Evolutionary conservation across 1,140 invertebrate species (phyloP).

Genomic region (Caenorhabditis brenneri): DNA sequence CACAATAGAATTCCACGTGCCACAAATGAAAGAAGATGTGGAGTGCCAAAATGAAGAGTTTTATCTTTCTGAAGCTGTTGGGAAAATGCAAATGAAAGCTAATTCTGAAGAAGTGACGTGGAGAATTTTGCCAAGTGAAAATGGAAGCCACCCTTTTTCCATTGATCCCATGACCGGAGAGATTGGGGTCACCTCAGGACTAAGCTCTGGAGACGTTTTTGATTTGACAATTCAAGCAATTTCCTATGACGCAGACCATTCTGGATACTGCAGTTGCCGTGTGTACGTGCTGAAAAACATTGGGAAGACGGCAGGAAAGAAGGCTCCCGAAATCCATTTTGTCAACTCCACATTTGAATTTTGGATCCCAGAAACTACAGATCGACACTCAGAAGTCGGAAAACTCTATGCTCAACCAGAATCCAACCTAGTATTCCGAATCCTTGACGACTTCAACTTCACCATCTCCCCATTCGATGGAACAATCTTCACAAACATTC

Average conservation of each 20-base stretch:
- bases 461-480: conserved; percentile 25
- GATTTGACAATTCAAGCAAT: background rate
- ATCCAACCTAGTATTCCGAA: background rate
- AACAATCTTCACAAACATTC: background rate
- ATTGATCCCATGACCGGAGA: background rate
- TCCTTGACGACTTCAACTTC: conserved; percentile 13
- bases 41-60: background rate
- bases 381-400: background rate
- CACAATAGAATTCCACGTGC: background rate
- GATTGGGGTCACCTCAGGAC: background rate
- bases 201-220: background rate
- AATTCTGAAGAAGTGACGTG: background rate
- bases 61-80: background rate
- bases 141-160: background rate
- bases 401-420: background rate
- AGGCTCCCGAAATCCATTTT: background rate
- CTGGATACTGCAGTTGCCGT: background rate
- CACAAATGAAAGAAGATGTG: background rate
- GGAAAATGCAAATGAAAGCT: background rate
- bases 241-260: background rate
- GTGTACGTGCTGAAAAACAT: background rate
- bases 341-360: background rate
- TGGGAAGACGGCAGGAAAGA: background rate
- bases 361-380: background rate
- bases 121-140: background rate